phyloP scores from a whole-genome alignment of 2,888 invertebrate genomes.

The Dastarcus helophoroides region DNA sequence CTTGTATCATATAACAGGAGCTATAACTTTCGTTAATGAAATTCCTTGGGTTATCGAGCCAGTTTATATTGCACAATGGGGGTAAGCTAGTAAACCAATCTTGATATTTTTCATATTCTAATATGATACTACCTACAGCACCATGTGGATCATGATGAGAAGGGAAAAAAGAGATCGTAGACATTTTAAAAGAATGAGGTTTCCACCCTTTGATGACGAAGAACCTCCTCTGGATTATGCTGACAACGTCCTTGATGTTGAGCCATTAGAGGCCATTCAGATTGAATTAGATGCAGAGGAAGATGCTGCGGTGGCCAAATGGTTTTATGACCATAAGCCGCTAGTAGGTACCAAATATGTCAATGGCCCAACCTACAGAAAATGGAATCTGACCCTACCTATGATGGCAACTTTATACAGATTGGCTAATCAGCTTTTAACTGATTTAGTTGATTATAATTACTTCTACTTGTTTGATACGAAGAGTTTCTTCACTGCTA shows the following conservation, averaged over 20 bases:
- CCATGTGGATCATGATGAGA: constrained; percentile 99
- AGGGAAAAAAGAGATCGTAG: constrained; percentile 96
- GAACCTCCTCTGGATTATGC: constrained; percentile 99
- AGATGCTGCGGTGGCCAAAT: constrained; percentile 78
- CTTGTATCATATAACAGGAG: constrained; percentile 97
- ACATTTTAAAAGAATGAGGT: constrained; percentile 98
- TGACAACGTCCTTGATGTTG: constrained; percentile 97
- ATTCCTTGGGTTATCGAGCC: constrained; percentile 99
- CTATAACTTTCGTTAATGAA: constrained; percentile 99
- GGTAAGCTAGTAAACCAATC: constrained; percentile 6
- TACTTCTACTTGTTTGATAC: constrained; percentile 99
- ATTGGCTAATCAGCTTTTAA: constrained; percentile 92
- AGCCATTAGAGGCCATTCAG: constrained; percentile 97
- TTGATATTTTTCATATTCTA: constrained; percentile 1
- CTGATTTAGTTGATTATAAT: constrained; percentile 96
- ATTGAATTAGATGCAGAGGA: constrained; percentile 96
- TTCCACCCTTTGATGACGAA: constrained; percentile 99
- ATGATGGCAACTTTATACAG: constrained; percentile 97
- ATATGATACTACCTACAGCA: constrained; percentile 39
- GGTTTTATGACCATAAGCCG: constrained; percentile 99
- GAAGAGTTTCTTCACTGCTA: constrained; percentile 99
- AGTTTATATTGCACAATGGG: constrained; percentile 99
- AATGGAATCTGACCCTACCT: constrained; percentile 91
- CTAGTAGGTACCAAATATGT: constrained; percentile 82
- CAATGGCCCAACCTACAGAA: constrained; percentile 93